Percentiles rank a stretch among this genome's conserved stretches.
phyloP scores from a whole-genome alignment of 2,113 vertebrate genomes.

The Passer montanus region DNA sequence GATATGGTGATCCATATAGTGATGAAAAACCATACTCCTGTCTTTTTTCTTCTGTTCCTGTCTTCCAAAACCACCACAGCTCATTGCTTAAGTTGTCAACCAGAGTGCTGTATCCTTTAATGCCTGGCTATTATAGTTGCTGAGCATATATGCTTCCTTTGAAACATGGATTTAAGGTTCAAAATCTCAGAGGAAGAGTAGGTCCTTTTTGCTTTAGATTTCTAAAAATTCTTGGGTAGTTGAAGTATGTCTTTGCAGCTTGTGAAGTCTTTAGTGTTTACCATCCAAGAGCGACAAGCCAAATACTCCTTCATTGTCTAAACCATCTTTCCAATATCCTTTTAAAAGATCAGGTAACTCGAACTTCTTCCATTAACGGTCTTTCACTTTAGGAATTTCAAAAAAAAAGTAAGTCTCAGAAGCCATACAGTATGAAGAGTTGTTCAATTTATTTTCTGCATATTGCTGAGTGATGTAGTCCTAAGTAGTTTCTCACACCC shows the following conservation, averaged over 20 bases:
- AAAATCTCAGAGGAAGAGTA: background rate
- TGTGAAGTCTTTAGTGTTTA: background rate
- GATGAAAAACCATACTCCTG: background rate
- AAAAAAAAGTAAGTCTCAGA: background rate
- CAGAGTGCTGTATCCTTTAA: background rate
- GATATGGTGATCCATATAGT: background rate
- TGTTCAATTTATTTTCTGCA: constrained; percentile 25
- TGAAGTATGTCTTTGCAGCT: background rate
- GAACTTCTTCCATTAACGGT: background rate
- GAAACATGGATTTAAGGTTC: background rate
- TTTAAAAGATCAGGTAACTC: background rate
- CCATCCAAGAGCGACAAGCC: background rate
- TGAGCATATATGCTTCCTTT: background rate
- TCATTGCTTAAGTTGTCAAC: background rate
- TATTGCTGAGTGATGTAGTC: constrained; percentile 18
- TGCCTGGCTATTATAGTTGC: background rate
- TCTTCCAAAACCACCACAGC: background rate
- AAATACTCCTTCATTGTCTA: background rate
- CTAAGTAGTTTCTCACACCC: constrained; percentile 25
- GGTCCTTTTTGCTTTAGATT: background rate
- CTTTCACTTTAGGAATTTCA: background rate
- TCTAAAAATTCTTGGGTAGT: background rate
- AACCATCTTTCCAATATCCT: background rate
- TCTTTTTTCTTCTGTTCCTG: background rate
- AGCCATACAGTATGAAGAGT: background rate